Conservation (phyloP, 2,797 vertebrate genomes). For the Anabacerthia variegaticeps region DNA sequence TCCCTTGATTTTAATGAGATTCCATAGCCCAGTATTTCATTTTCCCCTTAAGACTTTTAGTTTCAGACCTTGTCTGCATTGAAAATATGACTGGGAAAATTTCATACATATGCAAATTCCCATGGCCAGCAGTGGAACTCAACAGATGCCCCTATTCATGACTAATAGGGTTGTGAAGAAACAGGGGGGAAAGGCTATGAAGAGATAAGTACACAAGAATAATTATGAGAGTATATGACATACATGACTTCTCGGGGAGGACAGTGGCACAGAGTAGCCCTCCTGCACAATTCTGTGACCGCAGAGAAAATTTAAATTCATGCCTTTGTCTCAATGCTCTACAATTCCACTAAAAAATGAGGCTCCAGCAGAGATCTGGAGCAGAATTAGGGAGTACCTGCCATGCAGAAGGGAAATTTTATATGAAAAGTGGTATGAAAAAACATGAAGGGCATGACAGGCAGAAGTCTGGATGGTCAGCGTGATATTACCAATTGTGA, state of each 20-base stretch:
- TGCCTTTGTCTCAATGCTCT: not conserved
- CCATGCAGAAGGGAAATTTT: not conserved
- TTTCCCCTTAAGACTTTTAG: not conserved
- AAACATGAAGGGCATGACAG: not conserved
- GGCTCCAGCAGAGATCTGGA: not conserved
- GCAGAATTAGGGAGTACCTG: not conserved
- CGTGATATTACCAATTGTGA: not conserved
- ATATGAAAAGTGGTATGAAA: not conserved
- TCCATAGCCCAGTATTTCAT: not conserved
- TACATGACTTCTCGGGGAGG: not conserved
- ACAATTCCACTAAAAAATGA: not conserved
- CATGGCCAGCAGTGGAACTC: not conserved
- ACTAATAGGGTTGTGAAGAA: not conserved
- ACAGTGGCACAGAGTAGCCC: not conserved
- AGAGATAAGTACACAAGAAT: not conserved
- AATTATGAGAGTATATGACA: accelerated
- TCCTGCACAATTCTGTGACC: not conserved
- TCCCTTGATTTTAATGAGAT: not conserved
- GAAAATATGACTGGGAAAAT: not conserved
- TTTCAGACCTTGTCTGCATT: not conserved
- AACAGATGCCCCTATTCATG: not conserved
- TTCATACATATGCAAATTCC: not conserved
- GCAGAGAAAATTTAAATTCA: not conserved
- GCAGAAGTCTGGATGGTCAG: not conserved
- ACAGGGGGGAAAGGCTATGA: not conserved